Percentiles rank a stretch among this genome's conserved stretches.
Conservation (phyloP, 2,797 vertebrate species). For the Columba guinea region DNA sequence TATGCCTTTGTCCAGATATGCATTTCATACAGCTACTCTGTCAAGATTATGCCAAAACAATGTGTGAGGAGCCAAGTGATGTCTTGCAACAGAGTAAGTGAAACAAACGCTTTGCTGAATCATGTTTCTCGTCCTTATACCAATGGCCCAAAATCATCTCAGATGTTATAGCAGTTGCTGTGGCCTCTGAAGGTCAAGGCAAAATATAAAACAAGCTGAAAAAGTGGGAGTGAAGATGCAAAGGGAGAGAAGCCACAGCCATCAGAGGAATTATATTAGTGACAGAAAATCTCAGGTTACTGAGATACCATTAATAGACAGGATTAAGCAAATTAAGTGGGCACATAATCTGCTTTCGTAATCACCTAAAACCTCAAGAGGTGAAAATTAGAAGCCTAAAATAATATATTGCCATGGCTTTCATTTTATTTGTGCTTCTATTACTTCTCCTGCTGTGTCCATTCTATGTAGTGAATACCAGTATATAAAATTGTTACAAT, state of each 20-base stretch:
- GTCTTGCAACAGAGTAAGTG: neutral
- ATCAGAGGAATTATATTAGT: conserved; percentile 8
- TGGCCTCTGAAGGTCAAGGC: neutral
- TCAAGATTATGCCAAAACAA: conserved; percentile 63
- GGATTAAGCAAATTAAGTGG: neutral
- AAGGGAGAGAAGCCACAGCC: neutral
- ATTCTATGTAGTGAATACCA: neutral
- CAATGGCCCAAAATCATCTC: neutral
- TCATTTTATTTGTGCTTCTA: neutral
- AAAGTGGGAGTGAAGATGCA: neutral
- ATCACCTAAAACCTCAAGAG: neutral
- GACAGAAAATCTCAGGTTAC: conserved; percentile 2
- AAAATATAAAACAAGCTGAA: neutral
- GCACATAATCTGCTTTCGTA: neutral
- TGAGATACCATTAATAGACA: neutral
- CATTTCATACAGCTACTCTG: conserved; percentile 39
- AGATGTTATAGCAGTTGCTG: neutral
- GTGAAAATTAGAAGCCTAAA: conserved; percentile 8
- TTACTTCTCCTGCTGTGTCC: neutral
- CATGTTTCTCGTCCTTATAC: neutral
- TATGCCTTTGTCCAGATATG: neutral
- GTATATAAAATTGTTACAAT: neutral
- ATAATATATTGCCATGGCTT: neutral
- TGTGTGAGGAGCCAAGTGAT: conserved; percentile 45
- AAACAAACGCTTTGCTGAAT: neutral